Base-by-base conservation (phyloP, 1,140 invertebrate species). In the Aphaenogaster floridana region DNA sequence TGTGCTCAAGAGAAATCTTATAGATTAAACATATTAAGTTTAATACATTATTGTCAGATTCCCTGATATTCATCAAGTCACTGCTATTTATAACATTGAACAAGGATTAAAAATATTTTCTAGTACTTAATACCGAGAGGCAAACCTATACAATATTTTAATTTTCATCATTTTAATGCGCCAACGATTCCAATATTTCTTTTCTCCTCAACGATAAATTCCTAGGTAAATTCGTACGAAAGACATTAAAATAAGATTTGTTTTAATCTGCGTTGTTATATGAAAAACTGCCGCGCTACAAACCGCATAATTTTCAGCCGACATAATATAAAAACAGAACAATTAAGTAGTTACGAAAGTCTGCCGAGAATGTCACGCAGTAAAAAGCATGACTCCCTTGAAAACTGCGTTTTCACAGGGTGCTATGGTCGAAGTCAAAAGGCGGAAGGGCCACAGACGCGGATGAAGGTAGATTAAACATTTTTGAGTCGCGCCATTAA, bases 401-500 rank as follows among this genome's bases (percentile, higher is more conserved):
- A 76, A 68, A 74, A 64, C 36, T 76, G 28, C 61, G 59, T 61
- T 74, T 42, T 45, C 42, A 54, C 57, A 15, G 39, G 28, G n/a
- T 79, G 63, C 21, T 34, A 48, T 45, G 59, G 21, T 36, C 36
- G 36, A 68, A 87, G 87, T 80, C 71, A 87, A 86, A 84, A 84
- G 64, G 50, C 50, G 71, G 57, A 61, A 87, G 64, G 84, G 34
- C 69, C 66, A 42, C 64, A 71, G 79, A 72, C 78, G 64, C 59
- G 50, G 72, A 69, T 87, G 71, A 54, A 77, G 48, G 72, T 89
- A 89, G 86, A 91, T 91, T 91, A 91, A 91, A 89, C 81, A 91
- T 91, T 91, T 91, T 91, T 83, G 81, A 86, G 71, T 79, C 88
- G 78, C 81, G 72, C 77, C 88, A 91, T 91, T 91, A 91, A 89